Base-by-base conservation (phyloP, 2,797 vertebrate species). In the Melanogrammus aeglefinus region DNA sequence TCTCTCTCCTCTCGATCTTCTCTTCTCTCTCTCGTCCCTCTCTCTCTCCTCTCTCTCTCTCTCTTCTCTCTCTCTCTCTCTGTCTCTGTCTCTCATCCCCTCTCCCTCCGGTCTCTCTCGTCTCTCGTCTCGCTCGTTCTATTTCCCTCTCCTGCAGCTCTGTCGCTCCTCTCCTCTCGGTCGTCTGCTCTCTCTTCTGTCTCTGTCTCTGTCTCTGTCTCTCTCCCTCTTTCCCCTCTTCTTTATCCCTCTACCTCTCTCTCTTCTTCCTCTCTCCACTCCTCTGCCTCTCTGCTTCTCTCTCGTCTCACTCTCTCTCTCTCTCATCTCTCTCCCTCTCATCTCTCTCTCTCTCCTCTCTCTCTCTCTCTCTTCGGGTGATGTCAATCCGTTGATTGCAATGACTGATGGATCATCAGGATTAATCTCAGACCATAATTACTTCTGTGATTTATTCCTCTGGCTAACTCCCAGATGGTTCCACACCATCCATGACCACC, bases 361-460 rank as follows among this genome's bases (percentile, higher is more conserved):
- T 73, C 81, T 85, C 79, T 88, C 77, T 76, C 63, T 72, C 2
- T 18, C 70, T 87, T 75, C 72, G 70, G 85, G 76, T 80, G 79
- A 81, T 80, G 85, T 85, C 13, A 24, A 24, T 72, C 38, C 70
- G 80, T 36, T 9, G 78, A n/a, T n/a, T 91, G 91, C 88, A 84
- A 83, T 79, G 84, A 88, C 87, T 91, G 90, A 92, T 86, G 88
- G 87, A 79, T 89, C 86, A 86, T 88, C 83, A 88, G 88, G 88
- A 92, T 92, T 90, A 91, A 92, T 93, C 88, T 90, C 76, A 83
- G 75, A 77, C 79, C 86, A 84, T 93, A 93, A 94, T 94, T 93
- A 92, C 90, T 89, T 90, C 89, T 89, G 80, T 91, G 91, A 93
- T 93, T 92, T 88, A 94, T 75, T n/a, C 33, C 73, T 74, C 77